These are phyloP conservation scores for Pristionchus japonicus DNA, from an alignment of 2,888 invertebrate species.

Conservation along the genomic window DNA sequence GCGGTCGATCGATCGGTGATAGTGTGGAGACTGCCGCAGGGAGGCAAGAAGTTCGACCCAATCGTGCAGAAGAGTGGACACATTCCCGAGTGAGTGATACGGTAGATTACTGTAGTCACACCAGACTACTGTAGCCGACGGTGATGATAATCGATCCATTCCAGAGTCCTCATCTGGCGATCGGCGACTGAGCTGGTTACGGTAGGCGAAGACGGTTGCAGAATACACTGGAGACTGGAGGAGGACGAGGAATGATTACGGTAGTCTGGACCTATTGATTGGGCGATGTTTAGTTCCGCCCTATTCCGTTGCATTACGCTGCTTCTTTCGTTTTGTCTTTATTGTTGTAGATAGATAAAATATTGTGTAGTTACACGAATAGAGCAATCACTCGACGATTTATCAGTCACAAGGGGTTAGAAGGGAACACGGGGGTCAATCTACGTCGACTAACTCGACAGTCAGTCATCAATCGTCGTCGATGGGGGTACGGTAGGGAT, in stretches of 20 bases:
- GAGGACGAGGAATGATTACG: slow-evolving; percentile 1
- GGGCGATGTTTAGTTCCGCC: neutral
- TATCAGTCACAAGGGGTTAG: neutral
- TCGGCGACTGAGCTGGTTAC: slow-evolving; percentile 10
- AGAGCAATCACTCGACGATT: slow-evolving; percentile 9
- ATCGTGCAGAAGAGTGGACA: slow-evolving; percentile 22
- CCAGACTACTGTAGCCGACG: too few relatives aligned
- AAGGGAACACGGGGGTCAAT: neutral
- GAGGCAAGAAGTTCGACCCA: slow-evolving; percentile 15
- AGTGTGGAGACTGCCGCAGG: slow-evolving; percentile 21
- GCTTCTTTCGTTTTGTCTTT: neutral
- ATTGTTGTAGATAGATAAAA: slow-evolving; percentile 2
- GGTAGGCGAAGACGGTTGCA: slow-evolving; percentile 38
- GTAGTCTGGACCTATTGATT: neutral
- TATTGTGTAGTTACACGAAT: neutral
- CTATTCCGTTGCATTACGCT: too few relatives aligned
- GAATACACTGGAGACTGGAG: slow-evolving; percentile 22
- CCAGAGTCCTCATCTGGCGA: neutral
- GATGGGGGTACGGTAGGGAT: too few relatives aligned
- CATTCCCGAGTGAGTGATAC: slow-evolving; percentile 27
- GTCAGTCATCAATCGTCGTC: neutral
- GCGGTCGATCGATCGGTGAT: slow-evolving; percentile 23
- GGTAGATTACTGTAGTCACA: neutral
- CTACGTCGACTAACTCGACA: neutral
- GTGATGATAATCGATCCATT: neutral